Conservation (phyloP, 2,113 vertebrate species). For the Thomomys bottae region DNA sequence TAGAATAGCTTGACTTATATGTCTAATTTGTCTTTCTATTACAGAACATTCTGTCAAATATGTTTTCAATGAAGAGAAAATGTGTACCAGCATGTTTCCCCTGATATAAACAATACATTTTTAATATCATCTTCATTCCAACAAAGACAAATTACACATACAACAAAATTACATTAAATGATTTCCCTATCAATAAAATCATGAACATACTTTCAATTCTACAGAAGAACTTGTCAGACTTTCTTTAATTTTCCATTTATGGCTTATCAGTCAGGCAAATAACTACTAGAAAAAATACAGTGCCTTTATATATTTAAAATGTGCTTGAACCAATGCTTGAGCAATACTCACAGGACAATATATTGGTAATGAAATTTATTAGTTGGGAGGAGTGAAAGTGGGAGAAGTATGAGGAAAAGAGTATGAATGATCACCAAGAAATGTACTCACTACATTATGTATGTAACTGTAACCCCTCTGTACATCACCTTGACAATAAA, state of each 20-base stretch:
- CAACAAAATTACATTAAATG: background rate
- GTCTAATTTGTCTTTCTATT: slow-evolving; percentile 81
- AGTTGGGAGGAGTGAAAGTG: too few relatives aligned
- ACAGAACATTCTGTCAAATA: slow-evolving; percentile 69
- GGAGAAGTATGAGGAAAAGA: too few relatives aligned
- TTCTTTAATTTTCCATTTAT: background rate
- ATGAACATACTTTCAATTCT: background rate
- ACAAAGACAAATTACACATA: background rate
- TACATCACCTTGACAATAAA: too few relatives aligned
- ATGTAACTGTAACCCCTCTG: too few relatives aligned
- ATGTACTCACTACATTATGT: too few relatives aligned
- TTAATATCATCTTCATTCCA: background rate
- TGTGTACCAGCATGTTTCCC: slow-evolving; percentile 23
- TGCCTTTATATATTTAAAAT: background rate
- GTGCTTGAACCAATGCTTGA: too few relatives aligned
- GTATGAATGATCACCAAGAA: too few relatives aligned
- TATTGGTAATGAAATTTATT: too few relatives aligned
- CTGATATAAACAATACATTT: slow-evolving; percentile 44
- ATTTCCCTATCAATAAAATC: background rate
- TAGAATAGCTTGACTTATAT: slow-evolving; percentile 75
- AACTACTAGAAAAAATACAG: background rate
- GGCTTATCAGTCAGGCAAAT: background rate
- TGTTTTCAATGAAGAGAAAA: slow-evolving; percentile 60
- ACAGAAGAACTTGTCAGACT: background rate
- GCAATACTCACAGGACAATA: too few relatives aligned